A percentile compares a stretch with the other conserved stretches of the same genome.
Evolutionary conservation across 2,888 invertebrate genomes (phyloP).

Genomic region (Pristionchus exspectatus): DNA sequence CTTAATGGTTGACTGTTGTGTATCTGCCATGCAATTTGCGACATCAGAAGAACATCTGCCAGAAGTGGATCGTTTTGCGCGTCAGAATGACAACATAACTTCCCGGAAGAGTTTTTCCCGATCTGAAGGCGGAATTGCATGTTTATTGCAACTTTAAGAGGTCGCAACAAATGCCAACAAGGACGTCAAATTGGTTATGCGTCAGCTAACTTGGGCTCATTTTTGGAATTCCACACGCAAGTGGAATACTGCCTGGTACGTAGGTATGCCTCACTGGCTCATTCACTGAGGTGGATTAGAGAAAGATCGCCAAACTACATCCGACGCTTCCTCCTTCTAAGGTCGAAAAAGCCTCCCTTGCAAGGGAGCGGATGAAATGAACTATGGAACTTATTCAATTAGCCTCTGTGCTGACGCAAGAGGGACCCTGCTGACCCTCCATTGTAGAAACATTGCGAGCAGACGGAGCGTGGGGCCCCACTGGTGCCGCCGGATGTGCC

Average conservation of each 20-base stretch:
- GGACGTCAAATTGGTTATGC: neutral
- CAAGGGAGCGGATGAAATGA: neutral
- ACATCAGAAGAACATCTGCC: neutral
- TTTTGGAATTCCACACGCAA: neutral
- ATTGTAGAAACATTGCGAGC: neutral
- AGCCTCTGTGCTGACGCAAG: neutral
- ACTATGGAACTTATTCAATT: constrained; percentile 7
- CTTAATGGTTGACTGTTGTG: neutral
- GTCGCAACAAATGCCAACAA: neutral
- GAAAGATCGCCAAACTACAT: neutral
- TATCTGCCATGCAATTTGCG: neutral
- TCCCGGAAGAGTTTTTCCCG: neutral
- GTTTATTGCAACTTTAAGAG: constrained; percentile 46
- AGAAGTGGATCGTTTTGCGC: neutral
- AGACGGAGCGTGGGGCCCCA: neutral
- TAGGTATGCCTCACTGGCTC: neutral
- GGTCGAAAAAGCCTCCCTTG: neutral
- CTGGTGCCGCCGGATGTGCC: neutral
- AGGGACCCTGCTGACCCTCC: neutral
- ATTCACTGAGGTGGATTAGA: neutral
- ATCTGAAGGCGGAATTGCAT: constrained; percentile 19
- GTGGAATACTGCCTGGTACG: neutral
- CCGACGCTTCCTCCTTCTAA: neutral
- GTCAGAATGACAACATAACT: neutral
- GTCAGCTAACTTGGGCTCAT: neutral